Evolutionary conservation across 2,888 invertebrate species (phyloP), one percentile per base, ranked within the genome.

Genomic region (Druceiella hillmani): DNA sequence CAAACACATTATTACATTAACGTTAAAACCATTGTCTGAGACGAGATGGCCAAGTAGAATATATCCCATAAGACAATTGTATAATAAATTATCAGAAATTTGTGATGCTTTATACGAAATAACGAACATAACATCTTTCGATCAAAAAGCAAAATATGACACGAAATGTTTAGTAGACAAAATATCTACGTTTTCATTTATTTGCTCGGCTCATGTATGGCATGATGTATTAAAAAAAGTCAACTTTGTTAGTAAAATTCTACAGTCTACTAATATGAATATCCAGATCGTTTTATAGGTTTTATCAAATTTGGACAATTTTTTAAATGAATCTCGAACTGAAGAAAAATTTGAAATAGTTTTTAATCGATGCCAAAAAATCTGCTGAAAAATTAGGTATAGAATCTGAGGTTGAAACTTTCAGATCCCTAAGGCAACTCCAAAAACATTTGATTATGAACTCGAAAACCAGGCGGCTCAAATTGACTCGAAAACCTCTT

Each of bases 41-140:
- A n/a, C n/a, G n/a, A n/a, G n/a, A n/a, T n/a, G n/a, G n/a, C n/a
- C n/a, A n/a, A n/a, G n/a, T n/a, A n/a, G n/a, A n/a, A n/a, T n/a
- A n/a, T n/a, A n/a, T n/a, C n/a, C n/a, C n/a, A n/a, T 16, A 26
- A 17, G 7, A 48, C 25, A 36, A 16, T 32, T 25, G 10, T 12
- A 33, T 25, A 24, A 43, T n/a, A 12, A 30, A 32, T 14, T 7
- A 3, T 16, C n/a, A 31, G 3, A 2, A 12, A 13, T 33, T 15
- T 6, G 5, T 20, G 9, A 41, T 13, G 29, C 27, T 22, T 20
- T 6, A 34, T 11, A 11, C n/a, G n/a, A 26, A 13, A 43, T 35
- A 29, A 10, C 16, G 11, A 34, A 33, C 4, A 36, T 15, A 33
- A 25, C 33, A 17, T 28, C n/a, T 9, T 38, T 36, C 9, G 22